phyloP scores from a whole-genome alignment of 2,113 vertebrate genomes.

The Stigmatopora argus region DNA sequence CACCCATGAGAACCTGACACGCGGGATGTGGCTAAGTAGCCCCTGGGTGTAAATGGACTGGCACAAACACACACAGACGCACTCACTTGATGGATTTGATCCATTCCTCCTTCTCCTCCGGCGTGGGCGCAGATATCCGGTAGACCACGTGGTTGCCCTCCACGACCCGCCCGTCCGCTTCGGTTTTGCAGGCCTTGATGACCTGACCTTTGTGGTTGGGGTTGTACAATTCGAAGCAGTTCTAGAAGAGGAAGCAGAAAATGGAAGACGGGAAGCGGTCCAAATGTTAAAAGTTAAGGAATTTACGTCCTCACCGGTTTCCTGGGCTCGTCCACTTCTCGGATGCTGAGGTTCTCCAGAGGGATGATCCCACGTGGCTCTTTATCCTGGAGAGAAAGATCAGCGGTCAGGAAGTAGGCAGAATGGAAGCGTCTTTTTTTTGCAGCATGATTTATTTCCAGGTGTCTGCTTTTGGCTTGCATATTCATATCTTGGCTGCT shows the following conservation, averaged over 20 bases:
- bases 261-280: not conserved
- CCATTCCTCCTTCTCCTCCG: constrained; percentile 97
- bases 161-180: constrained; percentile 92
- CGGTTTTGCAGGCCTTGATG: constrained; percentile 97
- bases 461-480: not conserved
- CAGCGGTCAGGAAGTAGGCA: not conserved
- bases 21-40: constrained; percentile 51
- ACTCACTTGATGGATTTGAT: constrained; percentile 97
- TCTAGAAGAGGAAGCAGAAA: constrained; percentile 61
- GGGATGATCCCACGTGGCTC: constrained; percentile 96
- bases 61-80: constrained; percentile 8
- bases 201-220: constrained; percentile 94
- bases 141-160: constrained; percentile 98
- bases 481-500: not conserved
- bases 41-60: constrained; percentile 58
- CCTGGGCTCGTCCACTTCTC: constrained; percentile 93
- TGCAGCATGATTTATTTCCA: not conserved
- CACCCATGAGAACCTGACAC: constrained; percentile 55
- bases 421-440: not conserved
- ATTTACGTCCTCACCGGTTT: constrained; percentile 80
- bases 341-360: constrained; percentile 92
- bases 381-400: constrained; percentile 79
- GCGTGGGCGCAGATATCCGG: constrained; percentile 94
- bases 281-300: not conserved
- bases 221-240: constrained; percentile 97